Evolutionary conservation across 2,888 invertebrate species (phyloP).

Genomic region (Platypus cylindrus): DNA sequence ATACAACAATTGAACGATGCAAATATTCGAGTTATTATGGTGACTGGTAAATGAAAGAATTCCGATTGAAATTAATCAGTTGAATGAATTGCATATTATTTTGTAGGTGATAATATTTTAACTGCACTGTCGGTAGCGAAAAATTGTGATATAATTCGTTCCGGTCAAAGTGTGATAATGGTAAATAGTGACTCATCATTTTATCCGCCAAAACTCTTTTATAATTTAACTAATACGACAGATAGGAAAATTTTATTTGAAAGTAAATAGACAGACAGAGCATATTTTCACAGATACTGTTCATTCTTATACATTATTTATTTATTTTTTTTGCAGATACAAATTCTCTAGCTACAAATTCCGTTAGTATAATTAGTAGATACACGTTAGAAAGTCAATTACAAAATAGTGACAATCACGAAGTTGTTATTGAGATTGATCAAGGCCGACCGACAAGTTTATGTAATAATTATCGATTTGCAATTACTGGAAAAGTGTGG

Average conservation of each 20-base stretch:
- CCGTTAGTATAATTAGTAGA: conserved; percentile 48
- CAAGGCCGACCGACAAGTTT: conserved; percentile 15
- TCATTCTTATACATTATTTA: not conserved
- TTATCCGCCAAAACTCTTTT: conserved; percentile 39
- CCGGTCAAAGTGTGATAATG: conserved; percentile 38
- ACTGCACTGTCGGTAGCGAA: conserved; percentile 88
- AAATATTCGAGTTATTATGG: conserved; percentile 88
- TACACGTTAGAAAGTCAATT: conserved; percentile 48
- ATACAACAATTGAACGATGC: conserved; percentile 72
- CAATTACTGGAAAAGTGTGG: conserved; percentile 59
- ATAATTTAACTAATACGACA: conserved; percentile 34
- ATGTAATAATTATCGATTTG: conserved; percentile 38
- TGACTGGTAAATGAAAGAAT: conserved; percentile 56
- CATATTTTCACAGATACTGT: too few relatives aligned
- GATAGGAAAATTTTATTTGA: conserved; percentile 7
- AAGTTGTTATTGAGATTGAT: conserved; percentile 12
- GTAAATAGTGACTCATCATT: conserved; percentile 29
- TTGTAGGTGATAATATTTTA: conserved; percentile 67
- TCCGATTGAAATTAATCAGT: not conserved
- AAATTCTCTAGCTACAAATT: conserved; percentile 39
- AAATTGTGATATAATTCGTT: conserved; percentile 76
- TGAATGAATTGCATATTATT: conserved; percentile 4
- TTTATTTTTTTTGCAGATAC: conserved; percentile 17
- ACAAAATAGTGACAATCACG: conserved; percentile 15
- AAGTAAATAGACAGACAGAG: too few relatives aligned